phyloP scores from a whole-genome alignment of 2,888 invertebrate genomes.

The Athalia cordata region DNA sequence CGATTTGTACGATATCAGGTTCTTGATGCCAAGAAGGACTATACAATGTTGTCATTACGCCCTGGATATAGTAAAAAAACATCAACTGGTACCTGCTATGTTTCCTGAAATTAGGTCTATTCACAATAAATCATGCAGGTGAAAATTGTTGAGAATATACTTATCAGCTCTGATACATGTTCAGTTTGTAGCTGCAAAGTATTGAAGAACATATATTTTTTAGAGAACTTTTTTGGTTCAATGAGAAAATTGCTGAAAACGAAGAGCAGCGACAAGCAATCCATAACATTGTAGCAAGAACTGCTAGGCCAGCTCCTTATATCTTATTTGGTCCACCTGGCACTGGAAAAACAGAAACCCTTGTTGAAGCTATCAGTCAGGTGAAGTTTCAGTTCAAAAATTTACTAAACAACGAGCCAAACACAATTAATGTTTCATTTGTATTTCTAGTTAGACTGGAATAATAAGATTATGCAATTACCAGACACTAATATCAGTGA shows the following conservation, averaged over 20 bases:
- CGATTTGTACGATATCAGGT: slow-evolving; percentile 51
- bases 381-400: slow-evolving; percentile 62
- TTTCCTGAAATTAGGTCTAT: slow-evolving; percentile 52
- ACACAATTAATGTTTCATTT: slow-evolving; percentile 45
- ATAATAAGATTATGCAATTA: no score
- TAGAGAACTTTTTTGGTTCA: slow-evolving; percentile 59
- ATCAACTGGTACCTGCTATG: slow-evolving; percentile 50
- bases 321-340: slow-evolving; percentile 93
- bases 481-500: no score
- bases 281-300: slow-evolving; percentile 79
- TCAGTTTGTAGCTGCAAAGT: neutral
- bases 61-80: slow-evolving; percentile 48
- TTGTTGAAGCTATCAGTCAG: slow-evolving; percentile 83
- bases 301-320: slow-evolving; percentile 82
- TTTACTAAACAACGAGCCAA: slow-evolving; percentile 44
- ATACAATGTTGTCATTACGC: slow-evolving; percentile 56
- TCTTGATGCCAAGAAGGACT: slow-evolving; percentile 49
- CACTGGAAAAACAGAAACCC: slow-evolving; percentile 84
- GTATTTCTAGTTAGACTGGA: neutral
- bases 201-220: neutral
- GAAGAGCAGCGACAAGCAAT: slow-evolving; percentile 81
- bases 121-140: slow-evolving; percentile 45
- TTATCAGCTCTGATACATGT: neutral
- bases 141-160: slow-evolving; percentile 4
- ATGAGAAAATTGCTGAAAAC: slow-evolving; percentile 75